phyloP scores from a whole-genome alignment of 1,140 invertebrate genomes.

The Apis cerana region DNA sequence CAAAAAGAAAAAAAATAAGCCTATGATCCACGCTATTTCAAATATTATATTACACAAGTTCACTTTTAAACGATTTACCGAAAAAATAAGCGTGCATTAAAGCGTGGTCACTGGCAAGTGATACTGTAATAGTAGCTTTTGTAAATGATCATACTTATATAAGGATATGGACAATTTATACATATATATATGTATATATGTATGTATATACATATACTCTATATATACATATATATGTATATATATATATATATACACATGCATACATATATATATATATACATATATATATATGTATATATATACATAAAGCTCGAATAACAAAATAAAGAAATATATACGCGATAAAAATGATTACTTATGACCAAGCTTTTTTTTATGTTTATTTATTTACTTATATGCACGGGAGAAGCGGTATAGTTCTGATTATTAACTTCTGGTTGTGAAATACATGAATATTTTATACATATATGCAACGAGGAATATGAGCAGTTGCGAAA shows the following conservation, averaged over 20 bases:
- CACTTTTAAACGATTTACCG: conserved; percentile 35
- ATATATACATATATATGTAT: background rate
- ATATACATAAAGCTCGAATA: background rate
- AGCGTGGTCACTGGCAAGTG: conserved; percentile 33
- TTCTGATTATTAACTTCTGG: conserved; percentile 61
- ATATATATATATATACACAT: conserved; percentile 8
- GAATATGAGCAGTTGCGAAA: conserved; percentile 50
- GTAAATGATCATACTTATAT: conserved; percentile 44
- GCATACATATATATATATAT: background rate
- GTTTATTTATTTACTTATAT: conserved; percentile 61
- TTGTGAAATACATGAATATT: conserved; percentile 62
- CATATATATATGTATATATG: conserved; percentile 8
- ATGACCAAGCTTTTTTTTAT: conserved; percentile 33
- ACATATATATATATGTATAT: conserved; percentile 11
- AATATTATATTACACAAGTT: conserved; percentile 12
- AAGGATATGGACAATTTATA: conserved; percentile 44
- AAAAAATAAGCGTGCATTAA: conserved; percentile 27
- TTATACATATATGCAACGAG: conserved; percentile 50
- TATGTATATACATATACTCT: background rate
- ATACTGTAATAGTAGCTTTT: conserved; percentile 61
- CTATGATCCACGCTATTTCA: conserved; percentile 28
- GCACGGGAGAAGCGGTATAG: conserved; percentile 41
- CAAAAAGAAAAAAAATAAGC: background rate
- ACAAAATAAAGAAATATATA: background rate
- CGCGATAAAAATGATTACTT: conserved; percentile 27